Evolutionary conservation across 2,113 vertebrate genomes (phyloP).

Genomic region (Psittacula cyanocephala): DNA sequence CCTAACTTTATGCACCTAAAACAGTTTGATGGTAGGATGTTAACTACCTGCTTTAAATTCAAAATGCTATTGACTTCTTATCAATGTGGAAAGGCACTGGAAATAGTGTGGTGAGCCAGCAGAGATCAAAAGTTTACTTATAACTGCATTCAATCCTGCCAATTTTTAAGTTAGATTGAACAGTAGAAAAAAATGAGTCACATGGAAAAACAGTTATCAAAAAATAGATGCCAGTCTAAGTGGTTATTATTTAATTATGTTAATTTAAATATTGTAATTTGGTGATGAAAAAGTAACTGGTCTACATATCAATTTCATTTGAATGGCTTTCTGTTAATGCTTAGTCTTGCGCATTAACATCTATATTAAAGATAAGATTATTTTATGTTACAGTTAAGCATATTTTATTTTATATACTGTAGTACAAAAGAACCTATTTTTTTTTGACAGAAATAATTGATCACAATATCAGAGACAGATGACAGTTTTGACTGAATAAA

Average conservation of each 20-base stretch:
- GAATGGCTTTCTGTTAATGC: neutral
- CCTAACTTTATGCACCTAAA: neutral
- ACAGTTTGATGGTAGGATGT: neutral
- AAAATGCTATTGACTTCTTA: neutral
- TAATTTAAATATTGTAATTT: neutral
- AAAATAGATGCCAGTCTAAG: neutral
- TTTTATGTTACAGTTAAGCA: neutral
- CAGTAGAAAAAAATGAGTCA: neutral
- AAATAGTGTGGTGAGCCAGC: neutral
- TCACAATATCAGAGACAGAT: neutral
- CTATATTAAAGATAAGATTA: neutral
- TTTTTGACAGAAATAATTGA: neutral
- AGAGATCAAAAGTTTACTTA: slow-evolving; percentile 1
- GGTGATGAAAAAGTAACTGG: neutral
- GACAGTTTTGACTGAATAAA: neutral
- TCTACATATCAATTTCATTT: neutral
- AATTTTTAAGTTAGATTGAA: neutral
- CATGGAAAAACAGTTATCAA: neutral
- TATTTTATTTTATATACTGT: neutral
- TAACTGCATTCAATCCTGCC: neutral
- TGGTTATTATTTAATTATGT: neutral
- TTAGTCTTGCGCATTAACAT: neutral
- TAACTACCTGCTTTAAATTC: neutral
- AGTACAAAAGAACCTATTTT: neutral
- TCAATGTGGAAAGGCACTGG: neutral